Evolutionary conservation across 1,140 invertebrate genomes (phyloP).

Genomic region (Solenopsis fugax): DNA sequence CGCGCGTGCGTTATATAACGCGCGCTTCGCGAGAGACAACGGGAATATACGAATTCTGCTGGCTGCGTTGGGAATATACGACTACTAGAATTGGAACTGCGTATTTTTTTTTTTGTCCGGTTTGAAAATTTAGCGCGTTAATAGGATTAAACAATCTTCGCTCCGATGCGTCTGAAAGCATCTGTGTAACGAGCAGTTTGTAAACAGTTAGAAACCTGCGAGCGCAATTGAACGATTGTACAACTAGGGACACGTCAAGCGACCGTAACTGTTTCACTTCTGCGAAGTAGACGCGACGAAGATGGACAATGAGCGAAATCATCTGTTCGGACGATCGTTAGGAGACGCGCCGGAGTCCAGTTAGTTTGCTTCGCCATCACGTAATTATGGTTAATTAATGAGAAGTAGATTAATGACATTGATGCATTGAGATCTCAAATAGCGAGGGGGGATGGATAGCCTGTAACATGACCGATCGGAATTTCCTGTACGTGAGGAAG

Average conservation of each 20-base stretch:
- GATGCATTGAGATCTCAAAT: slow-evolving; percentile 26
- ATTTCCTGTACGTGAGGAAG: slow-evolving; percentile 21
- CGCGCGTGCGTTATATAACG: slow-evolving; percentile 72
- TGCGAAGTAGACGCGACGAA: neutral
- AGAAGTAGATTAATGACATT: slow-evolving; percentile 12
- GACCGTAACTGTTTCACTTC: slow-evolving; percentile 8
- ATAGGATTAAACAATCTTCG: neutral
- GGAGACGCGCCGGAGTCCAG: neutral
- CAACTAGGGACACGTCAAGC: neutral
- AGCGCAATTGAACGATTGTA: slow-evolving; percentile 26
- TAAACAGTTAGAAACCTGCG: slow-evolving; percentile 32
- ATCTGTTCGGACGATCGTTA: neutral
- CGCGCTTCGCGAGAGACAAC: slow-evolving; percentile 63
- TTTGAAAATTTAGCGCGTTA: slow-evolving; percentile 28
- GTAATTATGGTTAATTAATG: slow-evolving; percentile 51
- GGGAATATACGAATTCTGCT: slow-evolving; percentile 63
- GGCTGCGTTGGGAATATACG: slow-evolving; percentile 44
- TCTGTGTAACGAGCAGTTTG: slow-evolving; percentile 24
- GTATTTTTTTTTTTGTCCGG: slow-evolving; percentile 35
- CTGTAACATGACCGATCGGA: slow-evolving; percentile 16
- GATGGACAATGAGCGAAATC: neutral
- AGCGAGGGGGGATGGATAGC: slow-evolving; percentile 17
- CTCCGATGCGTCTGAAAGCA: neutral
- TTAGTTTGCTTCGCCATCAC: neutral
- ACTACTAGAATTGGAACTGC: neutral